Evolutionary conservation across 2,888 invertebrate species (phyloP), one percentile per base, ranked within the genome.

Genomic region (Syrista parreyssii): DNA sequence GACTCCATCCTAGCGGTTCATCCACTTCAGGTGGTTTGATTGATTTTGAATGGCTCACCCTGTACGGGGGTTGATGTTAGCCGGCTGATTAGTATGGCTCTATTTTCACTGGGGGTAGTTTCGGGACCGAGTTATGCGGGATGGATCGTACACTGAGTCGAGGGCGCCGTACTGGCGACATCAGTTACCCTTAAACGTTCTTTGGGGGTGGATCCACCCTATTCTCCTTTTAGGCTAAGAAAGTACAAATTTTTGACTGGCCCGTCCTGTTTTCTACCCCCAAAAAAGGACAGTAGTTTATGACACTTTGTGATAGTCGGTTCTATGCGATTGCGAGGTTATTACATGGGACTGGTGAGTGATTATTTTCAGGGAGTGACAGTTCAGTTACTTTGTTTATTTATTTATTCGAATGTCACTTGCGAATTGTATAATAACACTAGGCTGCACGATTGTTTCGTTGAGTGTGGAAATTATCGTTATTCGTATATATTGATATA

Each of bases 161-260:
- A 79, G 83, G 84, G 86, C 87, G 88, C 85, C 88, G 85, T 84
- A 82, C 82, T 84, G 86, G 82, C 86, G 85, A 80, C 80, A 80
- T 71, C 87, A 89, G 90, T 90, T 85, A 86, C 87, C 88, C 87
- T 85, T 84, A 83, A 86, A 86, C 87, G 80, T 83, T 87, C 85
- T 78, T 81, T 80, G 85, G 84, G 88, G 88, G 84, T 86, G 84
- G 87, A 87, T 84, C 83, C 86, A 80, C 82, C 82, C 81, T 78
- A 75, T 78, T 68, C 73, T 68, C 73, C 78, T 76, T 76, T 76
- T 75, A 78, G 71, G 71, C 71, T 71, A 32, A 72, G 75, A 78
- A 75, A 78, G 75, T 78, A 78, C 78, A 75, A 78, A 78, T 75
- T 31, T 77, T 78, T 72, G 78, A 78, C 78, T 78, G 78, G 75